Conservation (phyloP, 2,797 vertebrate species). For the Rhinophrynus dorsalis region DNA sequence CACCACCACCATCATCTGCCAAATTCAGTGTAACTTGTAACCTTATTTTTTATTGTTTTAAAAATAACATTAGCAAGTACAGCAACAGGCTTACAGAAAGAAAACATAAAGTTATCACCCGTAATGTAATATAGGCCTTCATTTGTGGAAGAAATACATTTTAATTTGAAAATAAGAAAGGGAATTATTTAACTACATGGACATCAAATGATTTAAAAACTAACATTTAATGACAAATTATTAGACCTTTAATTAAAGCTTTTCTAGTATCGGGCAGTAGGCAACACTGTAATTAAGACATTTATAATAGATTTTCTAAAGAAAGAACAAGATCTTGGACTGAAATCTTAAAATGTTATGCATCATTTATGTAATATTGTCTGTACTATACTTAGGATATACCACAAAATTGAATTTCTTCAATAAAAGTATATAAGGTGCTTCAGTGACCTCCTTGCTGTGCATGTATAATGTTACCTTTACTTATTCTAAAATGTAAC, state of each 20-base stretch:
- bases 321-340: constrained; percentile 13
- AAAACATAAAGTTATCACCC: no score
- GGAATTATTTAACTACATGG: not conserved
- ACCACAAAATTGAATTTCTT: constrained; percentile 17
- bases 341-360: constrained; percentile 15
- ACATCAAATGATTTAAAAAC: not conserved
- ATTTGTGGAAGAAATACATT: no score
- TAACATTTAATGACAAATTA: constrained; percentile 5
- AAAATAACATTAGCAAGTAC: no score
- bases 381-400: constrained; percentile 8
- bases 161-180: not conserved
- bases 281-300: constrained; percentile 19
- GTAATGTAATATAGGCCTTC: no score
- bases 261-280: not conserved
- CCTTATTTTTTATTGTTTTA: no score
- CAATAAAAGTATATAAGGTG: constrained; percentile 9
- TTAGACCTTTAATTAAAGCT: not conserved
- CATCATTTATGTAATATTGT: constrained; percentile 38
- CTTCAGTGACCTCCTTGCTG: constrained; percentile 14
- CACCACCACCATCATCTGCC: no score
- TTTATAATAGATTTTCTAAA: constrained; percentile 23
- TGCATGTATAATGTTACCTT: constrained; percentile 39
- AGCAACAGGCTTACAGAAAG: no score
- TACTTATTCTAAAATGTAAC: constrained; percentile 22
- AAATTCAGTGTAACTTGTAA: no score